A percentile compares a stretch with the other conserved stretches of the same genome.
Evolutionary conservation across 2,113 vertebrate species (phyloP).

Genomic region (Tinamus guttatus): DNA sequence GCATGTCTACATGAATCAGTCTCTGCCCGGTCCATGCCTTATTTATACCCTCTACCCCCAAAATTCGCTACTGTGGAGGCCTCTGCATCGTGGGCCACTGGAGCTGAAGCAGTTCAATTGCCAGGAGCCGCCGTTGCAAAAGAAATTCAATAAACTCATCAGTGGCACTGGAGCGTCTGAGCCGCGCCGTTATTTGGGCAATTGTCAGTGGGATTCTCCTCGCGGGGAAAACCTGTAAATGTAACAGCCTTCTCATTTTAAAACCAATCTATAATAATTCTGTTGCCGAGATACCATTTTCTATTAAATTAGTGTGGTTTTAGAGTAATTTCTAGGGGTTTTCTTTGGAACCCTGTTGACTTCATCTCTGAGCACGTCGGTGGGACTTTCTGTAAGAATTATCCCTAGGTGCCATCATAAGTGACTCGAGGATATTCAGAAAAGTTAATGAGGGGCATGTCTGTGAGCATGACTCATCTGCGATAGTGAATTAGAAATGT

Average conservation of each 20-base stretch:
- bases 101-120: neutral
- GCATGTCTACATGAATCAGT: slow-evolving; percentile 6
- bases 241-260: neutral
- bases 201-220: neutral
- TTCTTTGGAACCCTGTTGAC: neutral
- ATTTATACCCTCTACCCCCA: neutral
- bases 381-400: neutral
- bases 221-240: neutral
- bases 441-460: neutral
- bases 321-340: neutral
- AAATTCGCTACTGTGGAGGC: neutral
- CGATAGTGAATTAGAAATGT: neutral
- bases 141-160: neutral
- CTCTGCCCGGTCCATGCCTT: neutral
- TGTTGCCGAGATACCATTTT: neutral
- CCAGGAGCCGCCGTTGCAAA: neutral
- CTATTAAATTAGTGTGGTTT: neutral
- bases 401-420: accelerated
- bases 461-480: neutral
- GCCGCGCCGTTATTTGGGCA: neutral
- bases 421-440: neutral
- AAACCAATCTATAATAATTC: neutral
- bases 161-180: neutral
- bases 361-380: neutral
- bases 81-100: slow-evolving; percentile 24